A percentile compares a stretch with the other conserved stretches of the same genome.
These are phyloP conservation scores for Peucedramus taeniatus DNA, from an alignment of 2,113 vertebrate genomes.

Conservation along the genomic window DNA sequence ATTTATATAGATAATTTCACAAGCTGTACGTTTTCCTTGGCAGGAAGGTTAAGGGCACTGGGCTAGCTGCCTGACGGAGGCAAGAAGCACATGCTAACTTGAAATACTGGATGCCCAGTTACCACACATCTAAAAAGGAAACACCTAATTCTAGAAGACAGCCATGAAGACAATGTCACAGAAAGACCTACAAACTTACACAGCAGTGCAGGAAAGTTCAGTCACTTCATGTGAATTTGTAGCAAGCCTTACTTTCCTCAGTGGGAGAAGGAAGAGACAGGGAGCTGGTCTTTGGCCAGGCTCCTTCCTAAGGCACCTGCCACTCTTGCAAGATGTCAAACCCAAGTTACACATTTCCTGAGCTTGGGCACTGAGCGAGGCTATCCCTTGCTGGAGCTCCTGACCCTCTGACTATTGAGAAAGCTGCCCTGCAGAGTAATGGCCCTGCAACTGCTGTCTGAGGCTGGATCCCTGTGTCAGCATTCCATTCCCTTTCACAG, in stretches of 20 bases:
- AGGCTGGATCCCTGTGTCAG: fast-evolving
- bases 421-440: neutral
- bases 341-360: neutral
- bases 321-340: neutral
- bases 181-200: neutral
- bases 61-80: neutral
- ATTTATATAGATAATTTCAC: neutral
- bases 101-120: neutral
- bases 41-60: neutral
- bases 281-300: neutral
- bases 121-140: neutral
- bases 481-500: neutral
- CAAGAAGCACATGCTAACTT: neutral
- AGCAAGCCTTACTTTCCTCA: neutral
- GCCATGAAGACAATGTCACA: neutral
- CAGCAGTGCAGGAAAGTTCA: neutral
- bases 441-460: neutral
- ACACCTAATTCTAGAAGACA: neutral
- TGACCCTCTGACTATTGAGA: neutral
- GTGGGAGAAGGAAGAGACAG: neutral
- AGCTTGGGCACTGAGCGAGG: neutral
- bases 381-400: neutral
- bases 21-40: neutral
- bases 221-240: neutral
- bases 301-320: neutral